Evolutionary conservation across 1,140 invertebrate species (phyloP).

Genomic region (Ditylenchus dipsaci): DNA sequence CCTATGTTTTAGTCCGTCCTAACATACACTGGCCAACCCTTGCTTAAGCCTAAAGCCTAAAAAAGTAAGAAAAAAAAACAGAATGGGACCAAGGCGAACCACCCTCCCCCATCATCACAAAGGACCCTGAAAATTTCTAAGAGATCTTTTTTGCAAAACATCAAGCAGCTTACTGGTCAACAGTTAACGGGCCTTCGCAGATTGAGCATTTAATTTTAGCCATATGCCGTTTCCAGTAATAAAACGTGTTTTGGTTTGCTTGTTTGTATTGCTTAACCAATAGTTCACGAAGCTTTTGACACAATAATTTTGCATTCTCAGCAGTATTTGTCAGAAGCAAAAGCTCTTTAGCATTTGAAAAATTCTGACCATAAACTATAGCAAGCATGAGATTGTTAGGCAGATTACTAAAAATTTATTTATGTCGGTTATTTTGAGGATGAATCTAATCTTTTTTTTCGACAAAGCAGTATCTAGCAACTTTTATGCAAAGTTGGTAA

Average conservation of each 20-base stretch:
- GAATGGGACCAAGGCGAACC: neutral
- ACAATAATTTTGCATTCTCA: slow-evolving; percentile 26
- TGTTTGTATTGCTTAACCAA: neutral
- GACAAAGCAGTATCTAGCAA: slow-evolving; percentile 8
- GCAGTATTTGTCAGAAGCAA: slow-evolving; percentile 35
- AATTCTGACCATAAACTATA: slow-evolving; percentile 32
- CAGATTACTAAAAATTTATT: neutral
- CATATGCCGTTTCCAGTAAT: slow-evolving; percentile 3
- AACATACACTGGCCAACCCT: too few species aligned
- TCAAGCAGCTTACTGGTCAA: neutral
- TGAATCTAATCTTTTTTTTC: too few species aligned
- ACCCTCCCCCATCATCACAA: neutral
- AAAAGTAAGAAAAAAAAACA: slow-evolving; percentile 24
- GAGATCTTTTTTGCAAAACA: neutral
- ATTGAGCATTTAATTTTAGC: neutral
- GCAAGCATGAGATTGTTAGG: slow-evolving; percentile 22
- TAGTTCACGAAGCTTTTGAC: slow-evolving; percentile 23
- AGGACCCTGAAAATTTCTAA: neutral
- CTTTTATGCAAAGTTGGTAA: slow-evolving; percentile 3
- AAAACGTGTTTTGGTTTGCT: neutral
- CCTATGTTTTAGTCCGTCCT: too few species aligned
- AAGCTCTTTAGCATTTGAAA: slow-evolving; percentile 34
- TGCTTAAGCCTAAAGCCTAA: too few species aligned
- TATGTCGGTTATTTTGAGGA: neutral
- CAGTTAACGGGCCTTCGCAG: neutral